Base-by-base conservation (phyloP, 2,113 vertebrate species). In the Petroica traversi region DNA sequence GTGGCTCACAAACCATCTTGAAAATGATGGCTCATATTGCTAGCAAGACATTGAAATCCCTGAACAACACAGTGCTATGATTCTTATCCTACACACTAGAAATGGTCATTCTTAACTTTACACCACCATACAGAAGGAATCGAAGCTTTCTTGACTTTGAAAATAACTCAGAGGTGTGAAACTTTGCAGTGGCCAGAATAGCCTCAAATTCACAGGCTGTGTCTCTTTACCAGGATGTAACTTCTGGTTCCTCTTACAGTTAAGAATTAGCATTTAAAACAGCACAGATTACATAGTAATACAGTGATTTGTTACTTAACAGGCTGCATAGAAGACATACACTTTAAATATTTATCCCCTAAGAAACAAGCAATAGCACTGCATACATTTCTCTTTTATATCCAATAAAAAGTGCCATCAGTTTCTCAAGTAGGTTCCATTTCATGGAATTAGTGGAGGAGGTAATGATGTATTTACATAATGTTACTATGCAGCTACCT, bases 401-500 rank as follows among this genome's bases (percentile, higher is more conserved):
- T 13, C 57, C 41, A 57, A 4, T 26, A n/a, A 54, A 76, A 74
- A 89, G 77, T 61, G 91, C 41, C 45, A 61, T 17, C 43, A 52
- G 48, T 41, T 93, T 80, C 48, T 40, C 31, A 77, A 28, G 20
- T 15, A 59, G 12, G 36, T 61, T 74, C 58, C 62, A 43, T 36
- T 36, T 46, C 23, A 26, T 12, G 25, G 46, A 43, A 91, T 83
- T 61, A 36, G 51, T 64, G 54, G 25, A 23, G 28, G 91, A 54
- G 19, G 51, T 55, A 75, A 48, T 13, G 11, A 34, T 40, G 40
- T 28, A 29, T 61, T 71, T 38, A 26, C 29, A 85, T 41, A 6
- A 51, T 1, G 34, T 25, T 36, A 38, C 94, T 95, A 98, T 0
- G 23, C 92, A 33, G 98, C 88, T 72, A 97, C 93, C 97, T 99